Evolutionary conservation across 2,797 vertebrate genomes (phyloP).

Genomic region (Euthynnus affinis): DNA sequence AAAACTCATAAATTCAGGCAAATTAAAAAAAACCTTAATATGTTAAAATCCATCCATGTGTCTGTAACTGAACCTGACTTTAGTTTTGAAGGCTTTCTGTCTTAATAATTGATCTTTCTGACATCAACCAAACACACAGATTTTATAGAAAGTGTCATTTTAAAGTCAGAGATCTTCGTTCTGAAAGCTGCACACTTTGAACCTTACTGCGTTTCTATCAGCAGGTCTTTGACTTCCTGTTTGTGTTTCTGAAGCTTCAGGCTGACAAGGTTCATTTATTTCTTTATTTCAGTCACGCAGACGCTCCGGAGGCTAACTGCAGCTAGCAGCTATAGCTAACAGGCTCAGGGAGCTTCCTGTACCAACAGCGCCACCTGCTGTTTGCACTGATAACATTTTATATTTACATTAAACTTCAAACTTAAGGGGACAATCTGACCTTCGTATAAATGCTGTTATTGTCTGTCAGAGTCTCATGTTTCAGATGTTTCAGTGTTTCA

Average conservation of each 20-base stretch:
- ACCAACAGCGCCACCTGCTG: neutral
- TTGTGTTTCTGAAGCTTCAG: neutral
- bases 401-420: neutral
- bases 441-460: neutral
- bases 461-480: neutral
- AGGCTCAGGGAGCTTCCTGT: neutral
- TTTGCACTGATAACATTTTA: slow-evolving; percentile 4
- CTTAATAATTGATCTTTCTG: no score
- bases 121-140: no score
- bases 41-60: neutral
- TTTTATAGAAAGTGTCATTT: slow-evolving; percentile 3
- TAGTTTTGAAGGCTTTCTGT: neutral
- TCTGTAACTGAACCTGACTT: neutral
- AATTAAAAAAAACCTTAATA: neutral
- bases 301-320: neutral
- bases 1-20: neutral
- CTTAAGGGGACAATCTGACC: neutral
- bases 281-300: no score
- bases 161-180: neutral
- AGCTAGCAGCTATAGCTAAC: neutral
- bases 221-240: slow-evolving; percentile 1
- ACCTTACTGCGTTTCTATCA: neutral
- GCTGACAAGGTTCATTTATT: no score
- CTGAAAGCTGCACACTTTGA: slow-evolving; percentile 3
- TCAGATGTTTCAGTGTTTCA: neutral